Evolutionary conservation across 2,113 vertebrate genomes (phyloP).

Genomic region (Eurypyga helias): DNA sequence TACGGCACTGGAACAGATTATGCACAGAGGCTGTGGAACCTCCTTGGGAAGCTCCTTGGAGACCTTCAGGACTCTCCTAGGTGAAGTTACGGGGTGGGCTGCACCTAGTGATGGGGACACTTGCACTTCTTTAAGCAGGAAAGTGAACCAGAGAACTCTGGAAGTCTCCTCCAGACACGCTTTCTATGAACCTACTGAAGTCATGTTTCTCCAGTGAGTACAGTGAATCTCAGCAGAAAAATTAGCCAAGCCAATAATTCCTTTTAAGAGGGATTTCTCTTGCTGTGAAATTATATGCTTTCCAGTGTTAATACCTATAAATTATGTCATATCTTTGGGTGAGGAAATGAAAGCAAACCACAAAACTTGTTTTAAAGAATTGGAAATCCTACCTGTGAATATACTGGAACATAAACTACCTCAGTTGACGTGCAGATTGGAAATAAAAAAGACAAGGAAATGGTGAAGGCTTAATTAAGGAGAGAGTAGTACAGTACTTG

Average conservation of each 20-base stretch:
- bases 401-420: not conserved
- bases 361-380: not conserved
- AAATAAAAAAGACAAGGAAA: not conserved
- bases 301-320: not conserved
- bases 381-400: not conserved
- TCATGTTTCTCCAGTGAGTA: not conserved
- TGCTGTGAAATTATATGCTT: not conserved
- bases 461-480: not conserved
- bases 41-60: not conserved
- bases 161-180: not conserved
- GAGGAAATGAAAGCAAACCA: not conserved
- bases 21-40: not conserved
- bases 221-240: not conserved
- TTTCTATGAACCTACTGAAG: not conserved
- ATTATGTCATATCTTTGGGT: not conserved
- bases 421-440: not conserved
- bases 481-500: not conserved
- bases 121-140: not conserved
- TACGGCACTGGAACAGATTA: not conserved
- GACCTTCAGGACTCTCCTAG: not conserved
- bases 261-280: not conserved
- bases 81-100: rapidly evolving
- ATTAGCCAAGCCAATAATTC: not conserved
- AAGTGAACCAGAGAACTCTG: not conserved
- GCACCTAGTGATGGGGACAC: rapidly evolving